Base-by-base conservation (phyloP, 2,113 vertebrate genomes). In the Herpetotheres cachinnans region DNA sequence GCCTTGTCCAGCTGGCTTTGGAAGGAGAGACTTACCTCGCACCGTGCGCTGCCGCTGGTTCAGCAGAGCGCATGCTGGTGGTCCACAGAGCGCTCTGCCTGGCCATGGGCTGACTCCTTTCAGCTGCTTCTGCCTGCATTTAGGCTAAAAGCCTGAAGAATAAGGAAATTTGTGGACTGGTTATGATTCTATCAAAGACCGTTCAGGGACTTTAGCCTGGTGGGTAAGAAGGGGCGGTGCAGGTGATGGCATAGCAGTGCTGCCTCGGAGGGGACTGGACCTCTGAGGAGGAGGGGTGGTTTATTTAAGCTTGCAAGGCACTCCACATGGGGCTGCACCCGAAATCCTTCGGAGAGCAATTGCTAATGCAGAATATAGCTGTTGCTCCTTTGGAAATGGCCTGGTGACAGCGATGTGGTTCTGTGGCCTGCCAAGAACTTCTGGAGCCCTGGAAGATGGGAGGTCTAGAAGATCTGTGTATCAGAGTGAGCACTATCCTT, bases 251-350 rank as follows among this genome's bases (percentile, higher is more conserved):
- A 19, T 1, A 17, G 24, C 0, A 0, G 32, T 47, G 42, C 63
- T 46, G 63, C 46, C 22, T 26, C 4, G 1, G 26, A 8, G 21
- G 46, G 42, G 8, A 7, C 6, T 0, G 25, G 11, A 10, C 26
- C 36, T 38, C 30, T 13, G n/a, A 40, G 36, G 78, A 74, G 55
- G 52, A 72, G 47, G 20, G 61, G 21, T 16, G 4, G 38, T 8
- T 24, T n/a, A 2, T 6, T n/a, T 7, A 18, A n/a, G 29, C 34
- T 15, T 4, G 3, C 18, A 0, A 4, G n/a, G 54, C 12, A 3
- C 26, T 38, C 10, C 40, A 3, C 3, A 2, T 0, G 0, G 54
- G 54, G 32, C 73, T 77, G 29, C 50, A 19, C 42, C 61, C 1
- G 0, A 22, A 52, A 29, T 9, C 25, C 59, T 38, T 4, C 11